A percentile compares a stretch with the other conserved stretches of the same genome.
These are phyloP conservation scores for Drosophila varians DNA, from an alignment of 1,140 invertebrate species.

Conservation along the genomic window DNA sequence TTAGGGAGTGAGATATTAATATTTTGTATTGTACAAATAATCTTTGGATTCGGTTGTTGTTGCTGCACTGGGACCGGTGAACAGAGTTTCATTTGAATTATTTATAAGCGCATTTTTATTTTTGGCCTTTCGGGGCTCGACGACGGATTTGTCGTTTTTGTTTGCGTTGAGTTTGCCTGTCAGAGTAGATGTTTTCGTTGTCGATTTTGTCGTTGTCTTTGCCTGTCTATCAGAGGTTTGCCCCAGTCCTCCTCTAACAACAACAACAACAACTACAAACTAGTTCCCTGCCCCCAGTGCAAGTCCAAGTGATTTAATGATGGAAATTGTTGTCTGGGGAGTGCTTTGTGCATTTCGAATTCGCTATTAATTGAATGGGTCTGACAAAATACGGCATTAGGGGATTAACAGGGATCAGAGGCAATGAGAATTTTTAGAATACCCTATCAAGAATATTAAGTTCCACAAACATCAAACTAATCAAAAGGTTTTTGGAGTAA, in stretches of 20 bases:
- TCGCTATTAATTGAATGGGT: conserved; percentile 28
- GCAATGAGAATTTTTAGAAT: background rate
- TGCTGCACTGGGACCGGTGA: conserved; percentile 15
- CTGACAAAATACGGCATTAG: conserved; percentile 19
- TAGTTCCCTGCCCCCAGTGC: conserved; percentile 22
- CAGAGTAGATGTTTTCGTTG: conserved; percentile 50
- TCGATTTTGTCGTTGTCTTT: conserved; percentile 35
- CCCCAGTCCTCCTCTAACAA: background rate
- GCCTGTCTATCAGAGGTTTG: conserved; percentile 50
- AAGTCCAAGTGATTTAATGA: conserved; percentile 17
- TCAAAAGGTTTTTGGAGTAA: background rate
- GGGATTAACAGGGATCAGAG: conserved; percentile 3
- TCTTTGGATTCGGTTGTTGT: conserved; percentile 8
- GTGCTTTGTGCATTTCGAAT: conserved; percentile 23
- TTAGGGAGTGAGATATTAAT: conserved; percentile 10
- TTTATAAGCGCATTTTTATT: conserved; percentile 80
- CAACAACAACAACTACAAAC: conserved; percentile 1
- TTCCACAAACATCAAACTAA: conserved; percentile 1
- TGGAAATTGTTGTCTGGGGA: conserved; percentile 34
- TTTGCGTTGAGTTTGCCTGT: conserved; percentile 69
- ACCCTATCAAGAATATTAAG: too few species aligned
- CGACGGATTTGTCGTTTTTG: conserved; percentile 73
- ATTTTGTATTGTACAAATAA: conserved; percentile 18
- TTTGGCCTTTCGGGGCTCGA: conserved; percentile 66
- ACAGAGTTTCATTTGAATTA: conserved; percentile 56